Conservation (phyloP, 2,113 vertebrate genomes). For the Calyptomena viridis region DNA sequence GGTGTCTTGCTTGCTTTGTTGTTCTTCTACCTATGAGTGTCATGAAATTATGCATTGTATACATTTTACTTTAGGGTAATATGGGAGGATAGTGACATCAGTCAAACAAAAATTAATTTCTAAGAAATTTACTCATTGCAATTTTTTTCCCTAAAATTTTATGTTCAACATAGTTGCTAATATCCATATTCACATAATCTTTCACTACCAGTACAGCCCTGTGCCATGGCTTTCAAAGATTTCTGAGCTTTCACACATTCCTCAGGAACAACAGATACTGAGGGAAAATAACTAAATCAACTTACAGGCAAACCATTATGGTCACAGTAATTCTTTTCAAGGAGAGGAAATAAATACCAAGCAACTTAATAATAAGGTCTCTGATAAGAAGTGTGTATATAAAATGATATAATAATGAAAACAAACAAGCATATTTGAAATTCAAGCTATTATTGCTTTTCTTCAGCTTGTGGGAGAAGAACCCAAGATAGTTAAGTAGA, state of each 20-base stretch:
- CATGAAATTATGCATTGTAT: neutral
- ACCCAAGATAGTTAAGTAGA: neutral
- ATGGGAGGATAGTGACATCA: neutral
- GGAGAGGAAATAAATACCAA: neutral
- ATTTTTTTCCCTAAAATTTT: neutral
- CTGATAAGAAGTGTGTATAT: neutral
- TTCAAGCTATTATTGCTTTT: neutral
- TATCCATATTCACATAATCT: neutral
- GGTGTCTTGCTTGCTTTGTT: neutral
- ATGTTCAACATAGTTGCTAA: neutral
- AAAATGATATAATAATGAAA: neutral
- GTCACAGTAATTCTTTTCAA: neutral
- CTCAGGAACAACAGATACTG: neutral
- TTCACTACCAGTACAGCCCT: neutral
- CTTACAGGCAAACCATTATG: neutral
- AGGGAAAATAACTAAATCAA: neutral
- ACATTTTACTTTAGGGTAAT: neutral
- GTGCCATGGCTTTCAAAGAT: neutral
- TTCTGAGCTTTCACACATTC: neutral
- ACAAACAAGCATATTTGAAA: neutral
- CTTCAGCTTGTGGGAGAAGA: neutral
- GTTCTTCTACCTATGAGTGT: neutral
- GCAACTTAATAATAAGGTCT: neutral
- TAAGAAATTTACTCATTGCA: neutral
- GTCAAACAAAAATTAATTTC: neutral